These are phyloP conservation scores for Pogona vitticeps DNA, from an alignment of 2,113 vertebrate species.

Conservation along the genomic window DNA sequence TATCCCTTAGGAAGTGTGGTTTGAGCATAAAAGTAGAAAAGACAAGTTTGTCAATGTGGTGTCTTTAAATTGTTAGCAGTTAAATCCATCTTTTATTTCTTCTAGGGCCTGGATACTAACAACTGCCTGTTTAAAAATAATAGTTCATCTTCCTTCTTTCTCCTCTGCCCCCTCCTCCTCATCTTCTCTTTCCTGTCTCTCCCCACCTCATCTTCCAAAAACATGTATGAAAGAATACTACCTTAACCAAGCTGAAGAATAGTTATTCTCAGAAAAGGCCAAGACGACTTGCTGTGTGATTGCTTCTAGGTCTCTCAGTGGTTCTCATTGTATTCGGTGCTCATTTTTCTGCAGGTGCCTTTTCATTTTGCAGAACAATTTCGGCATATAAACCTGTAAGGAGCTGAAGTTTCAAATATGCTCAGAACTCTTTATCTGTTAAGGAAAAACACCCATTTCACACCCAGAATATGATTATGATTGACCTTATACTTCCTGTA, in stretches of 20 bases:
- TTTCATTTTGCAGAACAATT: constrained; percentile 62
- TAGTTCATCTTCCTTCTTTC: constrained; percentile 46
- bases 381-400: constrained; percentile 55
- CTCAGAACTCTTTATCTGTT: constrained; percentile 59
- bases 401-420: constrained; percentile 58
- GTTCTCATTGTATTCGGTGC: constrained; percentile 24
- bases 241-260: constrained; percentile 13
- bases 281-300: constrained; percentile 52
- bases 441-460: constrained; percentile 58
- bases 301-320: constrained; percentile 30
- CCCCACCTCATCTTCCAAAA: neutral
- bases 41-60: neutral
- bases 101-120: constrained; percentile 15
- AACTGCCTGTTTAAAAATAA: constrained; percentile 40
- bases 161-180: neutral
- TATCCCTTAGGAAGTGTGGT: constrained; percentile 20
- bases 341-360: constrained; percentile 42
- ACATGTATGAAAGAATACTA: neutral
- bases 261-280: constrained; percentile 8
- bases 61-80: constrained; percentile 29
- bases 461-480: constrained; percentile 44
- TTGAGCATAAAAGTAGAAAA: constrained; percentile 16
- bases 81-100: constrained; percentile 50
- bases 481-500: constrained; percentile 54
- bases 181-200: neutral